Percentiles rank a stretch among this genome's conserved stretches.
phyloP scores from a whole-genome alignment of 2,888 invertebrate genomes.

The Argynnis bischoffii region DNA sequence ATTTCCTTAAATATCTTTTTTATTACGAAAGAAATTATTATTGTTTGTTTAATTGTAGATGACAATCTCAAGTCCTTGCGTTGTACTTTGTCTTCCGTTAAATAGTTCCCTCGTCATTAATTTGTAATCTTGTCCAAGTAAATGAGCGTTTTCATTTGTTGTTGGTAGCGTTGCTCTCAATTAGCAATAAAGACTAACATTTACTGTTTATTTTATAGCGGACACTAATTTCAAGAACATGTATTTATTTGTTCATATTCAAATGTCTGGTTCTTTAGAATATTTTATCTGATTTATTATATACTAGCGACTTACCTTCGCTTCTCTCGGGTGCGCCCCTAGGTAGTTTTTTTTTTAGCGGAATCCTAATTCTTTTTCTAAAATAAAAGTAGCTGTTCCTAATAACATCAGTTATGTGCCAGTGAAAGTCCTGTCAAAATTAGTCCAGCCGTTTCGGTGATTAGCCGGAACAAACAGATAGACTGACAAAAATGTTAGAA shows the following conservation, averaged over 20 bases:
- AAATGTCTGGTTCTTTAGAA: neutral
- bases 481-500: too few relatives aligned
- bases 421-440: too few relatives aligned
- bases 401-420: too few relatives aligned
- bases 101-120: conserved; percentile 29
- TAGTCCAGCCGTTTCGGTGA: too few relatives aligned
- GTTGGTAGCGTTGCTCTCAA: conserved; percentile 27
- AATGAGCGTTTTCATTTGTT: conserved; percentile 31
- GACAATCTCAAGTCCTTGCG: conserved; percentile 8
- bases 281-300: too few relatives aligned
- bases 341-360: too few relatives aligned
- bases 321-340: too few relatives aligned
- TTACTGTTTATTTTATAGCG: conserved; percentile 9
- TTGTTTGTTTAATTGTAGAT: conserved; percentile 1
- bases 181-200: conserved; percentile 31
- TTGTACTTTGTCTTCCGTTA: conserved; percentile 15
- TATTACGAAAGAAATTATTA: neutral
- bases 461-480: too few relatives aligned
- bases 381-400: too few relatives aligned
- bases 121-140: conserved; percentile 26
- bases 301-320: too few relatives aligned
- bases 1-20: neutral
- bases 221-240: conserved; percentile 16
- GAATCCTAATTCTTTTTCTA: too few relatives aligned
- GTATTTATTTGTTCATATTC: conserved; percentile 4